Conservation (phyloP, 2,888 invertebrate genomes). For the Steinernema carpocapsae region DNA sequence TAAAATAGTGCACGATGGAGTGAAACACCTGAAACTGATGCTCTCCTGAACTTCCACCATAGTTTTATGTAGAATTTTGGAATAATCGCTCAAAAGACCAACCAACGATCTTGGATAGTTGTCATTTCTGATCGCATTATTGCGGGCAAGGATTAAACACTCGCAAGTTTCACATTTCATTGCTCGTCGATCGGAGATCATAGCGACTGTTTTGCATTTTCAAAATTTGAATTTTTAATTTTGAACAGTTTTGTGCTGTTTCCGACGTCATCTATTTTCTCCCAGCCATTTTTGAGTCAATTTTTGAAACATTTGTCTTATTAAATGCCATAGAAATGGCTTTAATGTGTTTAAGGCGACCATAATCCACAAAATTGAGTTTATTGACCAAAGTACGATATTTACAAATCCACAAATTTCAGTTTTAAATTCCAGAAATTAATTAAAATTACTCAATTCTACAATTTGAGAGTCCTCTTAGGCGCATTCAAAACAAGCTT, state of each 20-base stretch:
- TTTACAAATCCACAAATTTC: neutral
- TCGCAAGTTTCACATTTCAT: conserved; percentile 1
- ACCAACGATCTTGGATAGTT: neutral
- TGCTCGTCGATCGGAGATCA: neutral
- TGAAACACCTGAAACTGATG: no score
- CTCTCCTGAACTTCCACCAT: no score
- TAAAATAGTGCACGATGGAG: no score
- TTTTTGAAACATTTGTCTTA: neutral
- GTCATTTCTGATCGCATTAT: neutral
- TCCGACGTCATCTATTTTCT: no score
- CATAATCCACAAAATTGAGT: neutral
- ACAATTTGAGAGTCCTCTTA: neutral
- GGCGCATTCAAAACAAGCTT: neutral
- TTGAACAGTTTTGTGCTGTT: no score
- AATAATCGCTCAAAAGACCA: conserved; percentile 7
- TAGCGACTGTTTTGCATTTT: no score
- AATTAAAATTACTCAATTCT: no score
- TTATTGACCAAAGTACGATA: neutral
- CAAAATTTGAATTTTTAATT: no score
- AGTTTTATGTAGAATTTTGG: neutral
- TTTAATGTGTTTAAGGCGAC: neutral
- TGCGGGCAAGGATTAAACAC: neutral
- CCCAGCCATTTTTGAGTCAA: neutral
- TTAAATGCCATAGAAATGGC: neutral
- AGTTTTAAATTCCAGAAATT: no score